Evolutionary conservation across 2,888 invertebrate species (phyloP).

Genomic region (Alcis repandata): DNA sequence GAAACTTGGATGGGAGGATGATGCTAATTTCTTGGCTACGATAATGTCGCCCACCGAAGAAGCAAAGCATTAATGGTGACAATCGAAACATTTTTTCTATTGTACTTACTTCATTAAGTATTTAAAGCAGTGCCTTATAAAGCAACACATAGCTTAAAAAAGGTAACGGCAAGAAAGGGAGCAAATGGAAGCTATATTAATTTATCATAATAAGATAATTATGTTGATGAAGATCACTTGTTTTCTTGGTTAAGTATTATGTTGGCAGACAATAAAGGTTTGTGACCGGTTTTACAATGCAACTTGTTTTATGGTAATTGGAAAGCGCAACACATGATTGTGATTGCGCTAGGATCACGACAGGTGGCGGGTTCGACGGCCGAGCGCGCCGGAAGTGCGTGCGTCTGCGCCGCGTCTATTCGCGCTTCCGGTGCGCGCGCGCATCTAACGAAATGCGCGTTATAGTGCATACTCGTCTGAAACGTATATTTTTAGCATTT

Average conservation of each 20-base stretch:
- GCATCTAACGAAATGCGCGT: constrained; percentile 66
- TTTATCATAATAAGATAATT: too few relatives aligned
- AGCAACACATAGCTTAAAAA: too few relatives aligned
- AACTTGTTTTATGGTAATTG: constrained; percentile 18
- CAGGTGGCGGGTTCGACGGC: constrained; percentile 80
- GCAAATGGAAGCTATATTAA: too few relatives aligned
- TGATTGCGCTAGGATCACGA: constrained; percentile 59
- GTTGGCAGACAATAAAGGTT: not conserved
- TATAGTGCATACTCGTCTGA: constrained; percentile 31
- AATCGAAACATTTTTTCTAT: constrained; percentile 5
- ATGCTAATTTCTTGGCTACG: constrained; percentile 47
- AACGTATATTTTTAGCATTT: constrained; percentile 32
- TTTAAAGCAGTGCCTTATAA: not conserved
- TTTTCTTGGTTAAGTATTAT: too few relatives aligned
- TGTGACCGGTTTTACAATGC: constrained; percentile 6
- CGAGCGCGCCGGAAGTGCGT: constrained; percentile 80
- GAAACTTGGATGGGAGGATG: constrained; percentile 42
- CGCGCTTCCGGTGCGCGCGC: constrained; percentile 78
- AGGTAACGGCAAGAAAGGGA: too few relatives aligned
- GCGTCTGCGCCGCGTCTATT: constrained; percentile 84
- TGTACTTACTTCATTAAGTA: not conserved
- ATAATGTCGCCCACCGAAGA: constrained; percentile 43
- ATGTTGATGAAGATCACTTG: too few relatives aligned
- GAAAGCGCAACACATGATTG: constrained; percentile 23
- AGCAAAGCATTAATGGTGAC: constrained; percentile 29